Conservation (phyloP, 2,113 vertebrate species). For the Spilogale gracilis region DNA sequence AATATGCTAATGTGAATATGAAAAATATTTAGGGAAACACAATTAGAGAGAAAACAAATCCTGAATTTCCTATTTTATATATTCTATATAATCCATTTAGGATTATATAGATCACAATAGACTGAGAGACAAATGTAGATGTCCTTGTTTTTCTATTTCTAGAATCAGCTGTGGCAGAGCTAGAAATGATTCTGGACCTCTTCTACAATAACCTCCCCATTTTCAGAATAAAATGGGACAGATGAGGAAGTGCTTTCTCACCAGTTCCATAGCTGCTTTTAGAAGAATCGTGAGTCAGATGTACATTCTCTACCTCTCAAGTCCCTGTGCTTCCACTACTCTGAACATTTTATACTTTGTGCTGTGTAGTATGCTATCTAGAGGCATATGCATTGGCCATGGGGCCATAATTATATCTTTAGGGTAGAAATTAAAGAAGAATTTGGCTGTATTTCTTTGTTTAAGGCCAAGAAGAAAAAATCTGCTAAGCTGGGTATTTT, state of each 20-base stretch:
- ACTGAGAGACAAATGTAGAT: neutral
- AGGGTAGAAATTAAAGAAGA: slow-evolving; percentile 33
- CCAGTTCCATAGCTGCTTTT: neutral
- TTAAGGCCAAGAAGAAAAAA: slow-evolving; percentile 15
- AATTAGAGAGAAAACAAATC: neutral
- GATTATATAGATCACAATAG: neutral
- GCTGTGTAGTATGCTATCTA: neutral
- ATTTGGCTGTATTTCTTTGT: slow-evolving; percentile 33
- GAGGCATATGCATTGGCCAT: neutral
- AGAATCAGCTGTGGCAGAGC: neutral
- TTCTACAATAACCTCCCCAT: neutral
- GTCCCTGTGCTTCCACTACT: neutral
- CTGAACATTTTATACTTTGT: neutral
- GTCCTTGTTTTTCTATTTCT: neutral
- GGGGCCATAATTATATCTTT: slow-evolving; percentile 11
- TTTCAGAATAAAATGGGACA: slow-evolving; percentile 34
- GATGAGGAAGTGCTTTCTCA: neutral
- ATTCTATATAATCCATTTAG: neutral
- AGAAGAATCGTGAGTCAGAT: neutral
- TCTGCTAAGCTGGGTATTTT: neutral
- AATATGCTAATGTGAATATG: neutral
- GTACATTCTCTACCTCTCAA: neutral
- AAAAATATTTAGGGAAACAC: neutral
- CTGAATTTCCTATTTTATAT: neutral
- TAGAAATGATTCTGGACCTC: neutral